A percentile compares a stretch with the other conserved stretches of the same genome.
These are phyloP conservation scores for Phaenicophaeus curvirostris DNA, from an alignment of 2,797 vertebrate species.

Conservation along the genomic window DNA sequence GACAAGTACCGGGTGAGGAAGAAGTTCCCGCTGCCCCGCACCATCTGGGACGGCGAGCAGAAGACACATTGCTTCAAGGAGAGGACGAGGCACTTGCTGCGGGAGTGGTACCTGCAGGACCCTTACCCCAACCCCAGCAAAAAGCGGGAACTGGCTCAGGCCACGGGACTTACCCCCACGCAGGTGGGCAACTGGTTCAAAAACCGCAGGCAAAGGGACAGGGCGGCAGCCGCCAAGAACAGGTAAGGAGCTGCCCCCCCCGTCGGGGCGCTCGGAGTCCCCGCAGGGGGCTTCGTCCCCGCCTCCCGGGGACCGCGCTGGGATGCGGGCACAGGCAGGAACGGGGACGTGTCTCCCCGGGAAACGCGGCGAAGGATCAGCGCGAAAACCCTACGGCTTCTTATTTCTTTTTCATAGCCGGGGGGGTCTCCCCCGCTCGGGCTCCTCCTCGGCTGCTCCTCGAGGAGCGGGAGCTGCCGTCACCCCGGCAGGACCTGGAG, in stretches of 20 bases:
- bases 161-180: slow-evolving; percentile 98
- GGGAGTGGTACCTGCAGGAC: slow-evolving; percentile 99
- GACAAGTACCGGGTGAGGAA: slow-evolving; percentile 99
- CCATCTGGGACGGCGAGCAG: slow-evolving; percentile 99
- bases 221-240: slow-evolving; percentile 97
- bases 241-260: slow-evolving; percentile 82
- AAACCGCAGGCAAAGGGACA: slow-evolving; percentile 98
- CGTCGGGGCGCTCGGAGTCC: not conserved
- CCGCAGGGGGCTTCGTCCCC: too few relatives aligned
- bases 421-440: too few relatives aligned
- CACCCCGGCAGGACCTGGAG: not conserved
- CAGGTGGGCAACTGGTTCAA: slow-evolving; percentile 99
- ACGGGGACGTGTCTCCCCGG: too few relatives aligned
- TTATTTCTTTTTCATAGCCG: not conserved
- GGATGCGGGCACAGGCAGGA: too few relatives aligned
- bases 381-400: not conserved
- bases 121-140: slow-evolving; percentile 98
- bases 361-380: not conserved
- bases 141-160: slow-evolving; percentile 98
- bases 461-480: not conserved
- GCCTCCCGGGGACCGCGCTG: too few relatives aligned
- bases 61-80: slow-evolving; percentile 99
- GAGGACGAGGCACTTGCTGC: slow-evolving; percentile 94
- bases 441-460: not conserved
- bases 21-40: slow-evolving; percentile 98